Evolutionary conservation across 2,888 invertebrate species (phyloP).

Genomic region (Coleophora deauratella): DNA sequence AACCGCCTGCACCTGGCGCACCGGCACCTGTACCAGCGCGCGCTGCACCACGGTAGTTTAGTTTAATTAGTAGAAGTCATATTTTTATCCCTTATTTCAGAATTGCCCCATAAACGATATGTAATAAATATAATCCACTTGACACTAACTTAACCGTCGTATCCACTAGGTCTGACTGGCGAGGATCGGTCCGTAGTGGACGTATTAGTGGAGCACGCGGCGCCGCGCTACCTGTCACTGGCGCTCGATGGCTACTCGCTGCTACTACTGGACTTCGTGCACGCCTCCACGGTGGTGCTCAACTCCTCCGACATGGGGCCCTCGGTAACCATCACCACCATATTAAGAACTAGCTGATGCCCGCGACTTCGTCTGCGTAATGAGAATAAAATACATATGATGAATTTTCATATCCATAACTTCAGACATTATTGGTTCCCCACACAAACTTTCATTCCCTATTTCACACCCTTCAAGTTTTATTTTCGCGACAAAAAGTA

Average conservation of each 20-base stretch:
- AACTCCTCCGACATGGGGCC: constrained; percentile 84
- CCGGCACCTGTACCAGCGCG: constrained; percentile 89
- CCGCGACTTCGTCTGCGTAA: too few relatives aligned
- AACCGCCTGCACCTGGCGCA: constrained; percentile 78
- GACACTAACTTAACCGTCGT: too few relatives aligned
- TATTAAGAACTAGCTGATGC: too few relatives aligned
- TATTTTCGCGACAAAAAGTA: too few relatives aligned
- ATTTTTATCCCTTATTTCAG: constrained; percentile 3
- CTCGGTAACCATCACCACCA: constrained; percentile 36
- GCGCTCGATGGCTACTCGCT: constrained; percentile 92
- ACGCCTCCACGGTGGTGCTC: constrained; percentile 90
- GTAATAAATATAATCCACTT: too few relatives aligned
- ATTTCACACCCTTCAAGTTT: too few relatives aligned
- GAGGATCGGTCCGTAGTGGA: constrained; percentile 85
- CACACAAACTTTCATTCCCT: too few relatives aligned
- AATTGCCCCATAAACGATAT: not conserved
- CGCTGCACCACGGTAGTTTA: constrained; percentile 89
- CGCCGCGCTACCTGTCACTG: constrained; percentile 88
- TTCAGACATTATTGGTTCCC: too few relatives aligned
- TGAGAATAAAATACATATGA: too few relatives aligned
- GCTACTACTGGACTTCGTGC: constrained; percentile 89
- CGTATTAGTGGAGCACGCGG: constrained; percentile 86
- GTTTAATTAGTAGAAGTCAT: too few relatives aligned
- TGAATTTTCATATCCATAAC: too few relatives aligned
- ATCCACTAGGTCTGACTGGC: constrained; percentile 73